Conservation (phyloP, 2,797 vertebrate genomes). For the Fundulus diaphanus region DNA sequence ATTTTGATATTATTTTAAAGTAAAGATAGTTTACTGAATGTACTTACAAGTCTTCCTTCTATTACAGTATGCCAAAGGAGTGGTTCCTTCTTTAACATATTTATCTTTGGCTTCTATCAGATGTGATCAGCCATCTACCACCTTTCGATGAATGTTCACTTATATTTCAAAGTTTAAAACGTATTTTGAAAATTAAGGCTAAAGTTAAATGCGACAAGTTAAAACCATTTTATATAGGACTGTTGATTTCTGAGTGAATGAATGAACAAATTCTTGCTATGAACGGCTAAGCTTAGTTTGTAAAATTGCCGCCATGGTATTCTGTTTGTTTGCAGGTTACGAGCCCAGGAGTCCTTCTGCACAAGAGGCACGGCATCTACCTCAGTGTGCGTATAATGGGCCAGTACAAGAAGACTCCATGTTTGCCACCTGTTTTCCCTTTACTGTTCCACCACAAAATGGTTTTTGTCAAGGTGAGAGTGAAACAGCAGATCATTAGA, state of each 20-base stretch:
- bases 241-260: background rate
- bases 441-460: slow-evolving; percentile 88
- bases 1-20: background rate
- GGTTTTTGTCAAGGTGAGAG: slow-evolving; percentile 90
- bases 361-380: slow-evolving; percentile 85
- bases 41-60: no score
- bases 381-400: slow-evolving; percentile 90
- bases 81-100: background rate
- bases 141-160: background rate
- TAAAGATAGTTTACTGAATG: no score
- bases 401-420: slow-evolving; percentile 87
- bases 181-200: background rate
- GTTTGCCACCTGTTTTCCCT: slow-evolving; percentile 87
- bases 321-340: slow-evolving; percentile 82
- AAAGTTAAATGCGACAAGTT: no score
- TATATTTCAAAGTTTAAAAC: background rate
- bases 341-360: slow-evolving; percentile 87
- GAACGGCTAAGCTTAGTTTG: background rate
- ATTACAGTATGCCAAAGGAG: background rate
- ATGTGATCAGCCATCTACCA: background rate
- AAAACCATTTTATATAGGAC: background rate
- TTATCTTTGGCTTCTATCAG: background rate
- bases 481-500: background rate
- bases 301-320: background rate
- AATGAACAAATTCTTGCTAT: background rate